Conservation (phyloP, 2,797 vertebrate species). For the Octomys mimax region DNA sequence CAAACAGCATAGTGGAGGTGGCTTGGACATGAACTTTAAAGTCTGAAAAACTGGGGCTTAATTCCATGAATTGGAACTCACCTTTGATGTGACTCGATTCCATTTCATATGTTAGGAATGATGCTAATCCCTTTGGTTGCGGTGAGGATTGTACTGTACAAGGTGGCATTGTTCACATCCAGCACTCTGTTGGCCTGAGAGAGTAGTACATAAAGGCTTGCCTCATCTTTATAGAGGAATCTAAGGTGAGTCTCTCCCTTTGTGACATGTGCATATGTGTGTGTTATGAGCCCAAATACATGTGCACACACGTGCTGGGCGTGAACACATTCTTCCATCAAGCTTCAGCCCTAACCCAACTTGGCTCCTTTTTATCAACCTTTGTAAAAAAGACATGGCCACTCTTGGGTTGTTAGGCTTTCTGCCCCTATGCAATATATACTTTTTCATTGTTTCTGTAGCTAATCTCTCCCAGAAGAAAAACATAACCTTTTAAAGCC, state of each 20-base stretch:
- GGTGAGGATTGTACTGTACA: neutral
- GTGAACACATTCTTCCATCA: neutral
- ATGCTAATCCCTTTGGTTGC: neutral
- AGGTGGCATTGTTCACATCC: neutral
- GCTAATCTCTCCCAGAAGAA: slow-evolving; percentile 27
- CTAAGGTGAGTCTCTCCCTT: neutral
- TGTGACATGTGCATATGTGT: neutral
- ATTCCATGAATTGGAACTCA: slow-evolving; percentile 24
- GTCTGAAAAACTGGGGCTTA: neutral
- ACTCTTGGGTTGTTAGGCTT: slow-evolving; percentile 5
- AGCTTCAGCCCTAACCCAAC: neutral
- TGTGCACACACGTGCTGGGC: neutral
- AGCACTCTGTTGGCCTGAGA: neutral
- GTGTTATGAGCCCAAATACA: neutral
- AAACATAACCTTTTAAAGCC: neutral
- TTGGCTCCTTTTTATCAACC: neutral
- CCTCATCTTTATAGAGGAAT: neutral
- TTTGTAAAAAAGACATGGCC: neutral
- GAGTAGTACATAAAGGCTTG: neutral
- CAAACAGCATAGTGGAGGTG: neutral
- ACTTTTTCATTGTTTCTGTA: neutral
- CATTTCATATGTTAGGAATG: neutral
- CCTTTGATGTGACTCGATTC: neutral
- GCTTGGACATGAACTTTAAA: slow-evolving; percentile 46
- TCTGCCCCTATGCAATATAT: neutral